Base-by-base conservation (phyloP, 2,888 invertebrate species). In the Phalangium opilio region DNA sequence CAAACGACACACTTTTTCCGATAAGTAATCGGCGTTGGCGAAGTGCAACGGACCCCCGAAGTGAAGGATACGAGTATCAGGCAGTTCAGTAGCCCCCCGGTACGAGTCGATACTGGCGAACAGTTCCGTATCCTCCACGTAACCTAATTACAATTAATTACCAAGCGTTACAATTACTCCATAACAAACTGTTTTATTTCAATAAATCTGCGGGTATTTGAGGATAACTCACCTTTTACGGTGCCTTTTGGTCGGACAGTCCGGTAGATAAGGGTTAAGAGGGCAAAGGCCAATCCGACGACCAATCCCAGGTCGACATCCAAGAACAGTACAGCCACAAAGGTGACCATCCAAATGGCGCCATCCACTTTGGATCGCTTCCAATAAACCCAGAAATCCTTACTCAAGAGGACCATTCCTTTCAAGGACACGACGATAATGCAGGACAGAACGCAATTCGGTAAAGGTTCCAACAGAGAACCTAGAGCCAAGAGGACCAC, bases 401-500 rank as follows among this genome's bases (percentile, higher is more conserved):
- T 59, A 17, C 78, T 72, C 67, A 85, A 83, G 62, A 77, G 67
- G 47, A 83, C 70, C 77, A 84, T 79, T 46, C 80, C 79, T 62
- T 81, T 81, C 15, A 84, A 64, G 0, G 83, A 81, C 3, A 83
- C 79, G 49, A 84, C 75, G 55, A 87, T 85, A 61, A 86, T 80
- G 60, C 80, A 75, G 2, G 85, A 80, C 44, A 87, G 69, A 51
- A 86, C 78, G 57, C 79, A 78, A 81, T 76, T 75, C 45, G 93
- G 93, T 51, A 91, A 68, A 33, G 78, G 73, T 64, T 85, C 80
- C 65, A 93, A 86, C 65, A 84, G 79, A 27, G 86, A 86, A 1
- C 86, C 90, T 51, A 91, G 75, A 76, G 82, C 83, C 45, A 91
- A 69, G 50, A 93, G 68, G 43, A 91, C 83, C 55, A 79, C 69